These are phyloP conservation scores for Pseudotriccus pelzelni DNA, from an alignment of 2,797 vertebrate species.

Conservation along the genomic window DNA sequence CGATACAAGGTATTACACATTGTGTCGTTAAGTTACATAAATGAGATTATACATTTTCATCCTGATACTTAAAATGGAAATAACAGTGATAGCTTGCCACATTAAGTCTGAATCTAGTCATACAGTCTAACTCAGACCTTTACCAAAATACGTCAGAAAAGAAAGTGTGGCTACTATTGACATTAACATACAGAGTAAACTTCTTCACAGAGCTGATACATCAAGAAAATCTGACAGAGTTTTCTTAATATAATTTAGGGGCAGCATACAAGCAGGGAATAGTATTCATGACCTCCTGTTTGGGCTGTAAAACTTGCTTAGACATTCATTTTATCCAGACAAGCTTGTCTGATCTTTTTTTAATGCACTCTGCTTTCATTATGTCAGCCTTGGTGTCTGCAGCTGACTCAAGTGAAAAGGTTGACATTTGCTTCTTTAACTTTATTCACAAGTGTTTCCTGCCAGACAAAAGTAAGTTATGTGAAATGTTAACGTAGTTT, in stretches of 20 bases:
- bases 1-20: neutral
- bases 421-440: conserved; percentile 1
- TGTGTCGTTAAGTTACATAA: neutral
- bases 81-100: neutral
- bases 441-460: neutral
- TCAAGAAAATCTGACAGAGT: neutral
- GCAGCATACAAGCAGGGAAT: neutral
- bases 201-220: neutral
- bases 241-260: neutral
- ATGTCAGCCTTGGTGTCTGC: neutral
- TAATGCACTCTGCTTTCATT: neutral
- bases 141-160: neutral
- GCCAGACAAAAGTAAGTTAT: neutral
- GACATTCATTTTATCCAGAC: neutral
- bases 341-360: neutral
- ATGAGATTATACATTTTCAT: neutral
- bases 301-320: neutral
- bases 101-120: neutral
- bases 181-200: neutral
- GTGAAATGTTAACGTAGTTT: neutral
- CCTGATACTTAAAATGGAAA: conserved; percentile 7
- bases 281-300: neutral
- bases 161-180: neutral
- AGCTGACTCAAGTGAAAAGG: neutral
- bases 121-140: neutral